These are phyloP conservation scores for Microtus ochrogaster DNA, from an alignment of 2,113 vertebrate genomes.

Conservation along the genomic window DNA sequence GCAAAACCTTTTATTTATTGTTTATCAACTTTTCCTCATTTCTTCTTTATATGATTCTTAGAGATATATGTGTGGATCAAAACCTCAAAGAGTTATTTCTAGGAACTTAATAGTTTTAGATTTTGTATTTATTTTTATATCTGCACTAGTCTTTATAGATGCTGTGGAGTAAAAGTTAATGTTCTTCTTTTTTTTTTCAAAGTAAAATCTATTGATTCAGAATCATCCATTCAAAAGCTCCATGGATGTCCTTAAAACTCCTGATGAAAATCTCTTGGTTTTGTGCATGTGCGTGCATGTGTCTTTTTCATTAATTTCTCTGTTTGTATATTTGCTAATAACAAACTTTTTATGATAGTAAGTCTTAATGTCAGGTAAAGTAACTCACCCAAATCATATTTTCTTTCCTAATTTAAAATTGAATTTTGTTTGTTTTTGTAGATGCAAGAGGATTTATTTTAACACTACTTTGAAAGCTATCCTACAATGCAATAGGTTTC, in stretches of 20 bases:
- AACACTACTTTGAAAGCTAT: not conserved
- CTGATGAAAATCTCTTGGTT: not conserved
- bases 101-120: not conserved
- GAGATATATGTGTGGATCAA: not conserved
- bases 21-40: not conserved
- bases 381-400: not conserved
- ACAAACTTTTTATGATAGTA: not conserved
- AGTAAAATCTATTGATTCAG: not conserved
- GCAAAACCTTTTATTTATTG: not conserved
- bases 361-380: not conserved
- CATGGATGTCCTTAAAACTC: not conserved
- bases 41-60: not conserved
- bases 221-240: not conserved
- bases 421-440: not conserved
- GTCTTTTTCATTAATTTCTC: not conserved
- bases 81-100: not conserved
- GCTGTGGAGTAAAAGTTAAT: not conserved
- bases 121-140: not conserved
- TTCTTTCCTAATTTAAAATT: not conserved
- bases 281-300: not conserved
- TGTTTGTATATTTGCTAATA: constrained; percentile 14
- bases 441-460: not conserved
- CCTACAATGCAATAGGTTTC: not conserved
- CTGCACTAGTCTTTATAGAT: not conserved
- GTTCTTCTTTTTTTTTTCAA: not conserved